These are phyloP conservation scores for Chromobotia macracanthus DNA, from an alignment of 2,797 vertebrate species.

Conservation along the genomic window DNA sequence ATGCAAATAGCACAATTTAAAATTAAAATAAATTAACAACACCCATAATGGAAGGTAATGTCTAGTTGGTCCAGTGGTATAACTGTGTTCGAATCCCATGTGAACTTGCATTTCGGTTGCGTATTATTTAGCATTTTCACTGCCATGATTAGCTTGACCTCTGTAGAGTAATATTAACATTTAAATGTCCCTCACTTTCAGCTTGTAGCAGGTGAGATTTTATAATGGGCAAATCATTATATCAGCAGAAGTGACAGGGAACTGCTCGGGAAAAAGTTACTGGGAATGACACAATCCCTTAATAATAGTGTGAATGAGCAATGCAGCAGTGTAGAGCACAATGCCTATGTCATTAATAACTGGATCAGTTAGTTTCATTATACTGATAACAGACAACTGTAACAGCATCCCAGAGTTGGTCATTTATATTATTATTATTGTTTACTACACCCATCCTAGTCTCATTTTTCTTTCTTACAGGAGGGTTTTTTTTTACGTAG, in stretches of 20 bases:
- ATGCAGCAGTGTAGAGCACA: background rate
- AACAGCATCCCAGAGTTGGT: too few relatives aligned
- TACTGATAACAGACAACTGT: too few relatives aligned
- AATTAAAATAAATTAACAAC: too few relatives aligned
- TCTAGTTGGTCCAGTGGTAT: background rate
- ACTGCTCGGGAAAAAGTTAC: background rate
- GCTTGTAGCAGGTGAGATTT: background rate
- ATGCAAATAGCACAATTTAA: too few relatives aligned
- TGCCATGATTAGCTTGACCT: constrained; percentile 1
- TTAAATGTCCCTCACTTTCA: background rate
- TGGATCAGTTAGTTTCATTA: background rate
- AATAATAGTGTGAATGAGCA: background rate
- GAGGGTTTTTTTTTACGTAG: too few relatives aligned
- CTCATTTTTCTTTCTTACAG: too few relatives aligned
- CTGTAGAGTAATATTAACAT: background rate
- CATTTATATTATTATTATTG: too few relatives aligned
- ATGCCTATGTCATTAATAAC: too few relatives aligned
- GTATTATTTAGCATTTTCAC: background rate
- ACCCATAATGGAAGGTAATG: background rate
- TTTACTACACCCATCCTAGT: too few relatives aligned
- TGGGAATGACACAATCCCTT: background rate
- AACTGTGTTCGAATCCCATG: background rate
- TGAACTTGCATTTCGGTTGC: background rate
- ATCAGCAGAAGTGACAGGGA: background rate
- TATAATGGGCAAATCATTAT: background rate